Percentiles rank a stretch among this genome's conserved stretches.
phyloP scores from a whole-genome alignment of 2,888 invertebrate species.

The Apamea sordens region DNA sequence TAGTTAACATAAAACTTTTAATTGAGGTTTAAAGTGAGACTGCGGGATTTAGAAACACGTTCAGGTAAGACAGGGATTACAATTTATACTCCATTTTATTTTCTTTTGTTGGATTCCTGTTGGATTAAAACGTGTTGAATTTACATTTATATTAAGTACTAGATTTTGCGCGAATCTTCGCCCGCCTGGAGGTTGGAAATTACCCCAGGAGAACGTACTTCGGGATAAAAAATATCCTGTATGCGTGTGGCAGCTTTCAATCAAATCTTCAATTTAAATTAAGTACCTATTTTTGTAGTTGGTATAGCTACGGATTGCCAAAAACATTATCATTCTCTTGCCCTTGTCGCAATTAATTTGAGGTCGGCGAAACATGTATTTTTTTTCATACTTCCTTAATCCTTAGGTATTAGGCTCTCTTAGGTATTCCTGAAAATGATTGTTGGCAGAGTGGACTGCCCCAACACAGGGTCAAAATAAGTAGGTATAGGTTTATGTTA shows the following conservation, averaged over 20 bases:
- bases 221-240: neutral
- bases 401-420: no score
- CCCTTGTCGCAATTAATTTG: neutral
- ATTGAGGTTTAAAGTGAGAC: conserved; percentile 45
- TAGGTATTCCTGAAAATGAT: no score
- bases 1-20: conserved; percentile 54
- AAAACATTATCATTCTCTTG: neutral
- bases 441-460: no score
- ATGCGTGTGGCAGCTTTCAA: no score
- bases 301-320: neutral
- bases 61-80: conserved; percentile 19
- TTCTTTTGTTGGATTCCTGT: conserved; percentile 9
- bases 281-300: neutral
- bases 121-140: conserved; percentile 16
- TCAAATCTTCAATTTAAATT: neutral
- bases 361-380: no score
- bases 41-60: conserved; percentile 22
- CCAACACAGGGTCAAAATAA: no score
- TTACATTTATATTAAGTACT: neutral
- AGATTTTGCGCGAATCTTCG: neutral
- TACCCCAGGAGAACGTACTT: neutral
- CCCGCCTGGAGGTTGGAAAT: neutral
- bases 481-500: no score
- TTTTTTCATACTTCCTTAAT: no score
- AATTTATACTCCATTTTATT: conserved; percentile 30